Evolutionary conservation across 35 echinoderm and acorn worm species (phyloP).

Genomic region (Acanthaster planci): DNA sequence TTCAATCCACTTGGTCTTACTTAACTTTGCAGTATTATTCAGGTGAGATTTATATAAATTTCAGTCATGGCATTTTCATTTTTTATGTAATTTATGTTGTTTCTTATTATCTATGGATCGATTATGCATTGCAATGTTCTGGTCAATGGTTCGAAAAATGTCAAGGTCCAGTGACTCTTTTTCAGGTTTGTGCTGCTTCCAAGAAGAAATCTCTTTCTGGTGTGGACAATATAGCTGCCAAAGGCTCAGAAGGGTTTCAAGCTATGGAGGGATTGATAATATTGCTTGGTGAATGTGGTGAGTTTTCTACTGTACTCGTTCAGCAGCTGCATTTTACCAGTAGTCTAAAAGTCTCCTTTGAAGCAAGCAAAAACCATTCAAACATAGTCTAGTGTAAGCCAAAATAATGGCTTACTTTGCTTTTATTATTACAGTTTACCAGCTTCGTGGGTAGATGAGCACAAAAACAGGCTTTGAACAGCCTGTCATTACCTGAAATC

Average conservation of each 20-base stretch:
- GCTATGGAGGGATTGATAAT: neutral
- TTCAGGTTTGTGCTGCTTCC: neutral
- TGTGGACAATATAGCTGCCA: neutral
- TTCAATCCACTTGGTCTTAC: neutral
- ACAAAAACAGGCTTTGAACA: too few species aligned
- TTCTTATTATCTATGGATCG: neutral
- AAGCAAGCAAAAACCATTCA: neutral
- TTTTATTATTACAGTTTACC: too few species aligned
- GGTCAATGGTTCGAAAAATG: neutral
- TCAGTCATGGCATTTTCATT: neutral
- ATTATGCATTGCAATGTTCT: neutral
- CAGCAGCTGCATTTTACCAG: neutral
- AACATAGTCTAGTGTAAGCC: neutral
- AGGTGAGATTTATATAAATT: constrained; percentile 1
- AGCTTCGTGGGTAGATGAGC: too few species aligned
- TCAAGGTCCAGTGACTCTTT: neutral
- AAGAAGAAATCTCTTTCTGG: constrained; percentile 17
- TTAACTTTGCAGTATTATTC: neutral
- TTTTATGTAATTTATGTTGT: neutral
- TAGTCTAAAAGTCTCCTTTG: neutral
- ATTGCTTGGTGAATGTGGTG: constrained; percentile 15
- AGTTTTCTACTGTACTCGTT: neutral
- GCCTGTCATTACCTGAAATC: too few species aligned
- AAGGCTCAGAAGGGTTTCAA: neutral
- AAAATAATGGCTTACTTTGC: neutral